A percentile compares a stretch with the other conserved stretches of the same genome.
Conservation (phyloP, 2,113 vertebrate genomes). For the Oreamnos americanus region DNA sequence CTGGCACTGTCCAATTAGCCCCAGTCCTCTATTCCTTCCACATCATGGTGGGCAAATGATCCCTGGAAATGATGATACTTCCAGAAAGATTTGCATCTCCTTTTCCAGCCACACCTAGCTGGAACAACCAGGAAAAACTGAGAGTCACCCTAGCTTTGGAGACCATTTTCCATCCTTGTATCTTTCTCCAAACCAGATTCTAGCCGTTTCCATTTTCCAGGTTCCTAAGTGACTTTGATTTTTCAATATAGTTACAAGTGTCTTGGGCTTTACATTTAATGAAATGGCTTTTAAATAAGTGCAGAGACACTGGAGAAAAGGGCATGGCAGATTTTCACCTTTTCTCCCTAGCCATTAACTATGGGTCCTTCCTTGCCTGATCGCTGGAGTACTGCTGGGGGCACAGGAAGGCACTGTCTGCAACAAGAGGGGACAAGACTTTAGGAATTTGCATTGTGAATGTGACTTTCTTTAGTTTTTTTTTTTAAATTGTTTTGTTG, state of each 20-base stretch:
- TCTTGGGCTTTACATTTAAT: constrained; percentile 44
- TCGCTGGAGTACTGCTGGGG: background rate
- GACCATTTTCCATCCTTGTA: background rate
- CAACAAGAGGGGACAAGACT: background rate
- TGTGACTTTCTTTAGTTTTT: background rate
- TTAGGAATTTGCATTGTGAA: background rate
- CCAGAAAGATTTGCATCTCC: background rate
- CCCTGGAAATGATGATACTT: background rate
- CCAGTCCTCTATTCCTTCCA: background rate
- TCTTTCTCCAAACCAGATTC: background rate
- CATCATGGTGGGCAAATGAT: background rate
- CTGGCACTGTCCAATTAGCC: background rate
- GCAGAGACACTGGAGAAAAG: constrained; percentile 28
- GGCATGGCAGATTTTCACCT: constrained; percentile 45
- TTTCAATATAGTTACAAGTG: constrained; percentile 57
- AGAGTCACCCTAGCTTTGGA: background rate
- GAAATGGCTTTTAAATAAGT: constrained; percentile 67
- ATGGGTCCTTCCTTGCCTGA: background rate
- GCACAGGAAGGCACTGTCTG: background rate
- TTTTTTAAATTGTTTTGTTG: background rate
- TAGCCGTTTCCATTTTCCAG: background rate
- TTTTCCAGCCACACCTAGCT: background rate
- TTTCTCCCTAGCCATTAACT: background rate
- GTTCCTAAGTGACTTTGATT: constrained; percentile 63
- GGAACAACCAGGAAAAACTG: background rate